Base-by-base conservation (phyloP, 1,140 invertebrate genomes). In the Rhagoletis zephyria region DNA sequence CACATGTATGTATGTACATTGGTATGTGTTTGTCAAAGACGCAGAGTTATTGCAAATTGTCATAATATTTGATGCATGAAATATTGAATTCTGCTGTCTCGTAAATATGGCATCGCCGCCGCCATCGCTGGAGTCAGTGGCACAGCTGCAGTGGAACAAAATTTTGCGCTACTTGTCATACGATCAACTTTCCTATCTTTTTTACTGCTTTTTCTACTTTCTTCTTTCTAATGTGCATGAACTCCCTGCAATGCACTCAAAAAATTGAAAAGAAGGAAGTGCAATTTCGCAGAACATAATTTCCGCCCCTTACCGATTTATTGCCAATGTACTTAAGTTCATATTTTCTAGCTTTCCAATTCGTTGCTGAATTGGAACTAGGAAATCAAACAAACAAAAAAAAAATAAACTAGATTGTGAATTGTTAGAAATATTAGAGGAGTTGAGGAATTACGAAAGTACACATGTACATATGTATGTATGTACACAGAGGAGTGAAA, bases 1-100 rank as follows among this genome's bases (percentile, higher is more conserved):
- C 10, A 4, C 30, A 30, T 6, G 30, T 19, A 30, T 40, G 30
- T 67, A 19, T 14, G 12, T n/a, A 16, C 9, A 64, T 64, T 1
- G 0, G 19, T 5, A 9, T 81, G 6, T 85, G 30, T 85, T 59
- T 61, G 10, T 30, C 48, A 51, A 0, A n/a, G 48, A 30, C 19
- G 56, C 59, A 85, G 87, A 88, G 85, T 81, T 89, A 90, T 89
- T 90, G 88, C 91, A 90, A 88, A 90, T 91, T 91, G 90, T 91
- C 90, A 90, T 90, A 90, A 90, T 89, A 90, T 90, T 89, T 89
- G 90, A 89, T 89, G 88, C 88, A 91, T 91, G 91, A 92, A 91
- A 92, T 92, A 92, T 92, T 90, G 89, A 92, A 90, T 89, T 91
- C 90, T 91, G 89, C 89, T 90, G 89, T 91, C 91, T 90, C 30